phyloP scores from a whole-genome alignment of 2,888 invertebrate genomes.

The Lycia hirtaria region DNA sequence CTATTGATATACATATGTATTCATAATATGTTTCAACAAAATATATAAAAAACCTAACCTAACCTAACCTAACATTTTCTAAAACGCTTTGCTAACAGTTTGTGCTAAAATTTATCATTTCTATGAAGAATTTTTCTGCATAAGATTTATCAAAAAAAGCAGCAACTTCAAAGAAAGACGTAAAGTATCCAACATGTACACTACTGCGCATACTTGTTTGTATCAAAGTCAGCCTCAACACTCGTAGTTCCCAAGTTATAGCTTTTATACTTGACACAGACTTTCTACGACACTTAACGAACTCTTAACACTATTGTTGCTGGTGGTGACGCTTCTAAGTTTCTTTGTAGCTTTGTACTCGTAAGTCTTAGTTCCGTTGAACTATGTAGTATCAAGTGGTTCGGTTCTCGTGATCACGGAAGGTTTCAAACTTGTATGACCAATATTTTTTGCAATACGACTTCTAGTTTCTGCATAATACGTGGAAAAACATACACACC shows the following conservation, averaged over 20 bases:
- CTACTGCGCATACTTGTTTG: slow-evolving; percentile 4
- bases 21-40: too few relatives aligned
- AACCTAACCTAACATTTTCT: too few relatives aligned
- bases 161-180: not conserved
- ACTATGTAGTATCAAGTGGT: not conserved
- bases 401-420: not conserved
- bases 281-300: slow-evolving; percentile 74
- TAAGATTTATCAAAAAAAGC: too few relatives aligned
- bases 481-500: too few relatives aligned
- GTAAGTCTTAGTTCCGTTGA: slow-evolving; percentile 12
- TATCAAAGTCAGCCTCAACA: slow-evolving; percentile 13
- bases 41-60: too few relatives aligned
- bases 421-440: not conserved
- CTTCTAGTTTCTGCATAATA: too few relatives aligned
- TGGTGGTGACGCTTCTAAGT: slow-evolving; percentile 63
- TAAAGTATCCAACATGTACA: not conserved
- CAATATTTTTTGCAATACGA: too few relatives aligned
- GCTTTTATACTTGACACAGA: slow-evolving; percentile 66
- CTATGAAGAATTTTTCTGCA: too few relatives aligned
- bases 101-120: too few relatives aligned
- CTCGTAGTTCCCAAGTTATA: slow-evolving; percentile 50
- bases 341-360: slow-evolving; percentile 53
- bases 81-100: too few relatives aligned
- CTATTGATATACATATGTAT: too few relatives aligned
- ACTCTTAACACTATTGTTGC: slow-evolving; percentile 72